Conservation (phyloP, 2,113 vertebrate genomes). For the Mirza zaza region DNA sequence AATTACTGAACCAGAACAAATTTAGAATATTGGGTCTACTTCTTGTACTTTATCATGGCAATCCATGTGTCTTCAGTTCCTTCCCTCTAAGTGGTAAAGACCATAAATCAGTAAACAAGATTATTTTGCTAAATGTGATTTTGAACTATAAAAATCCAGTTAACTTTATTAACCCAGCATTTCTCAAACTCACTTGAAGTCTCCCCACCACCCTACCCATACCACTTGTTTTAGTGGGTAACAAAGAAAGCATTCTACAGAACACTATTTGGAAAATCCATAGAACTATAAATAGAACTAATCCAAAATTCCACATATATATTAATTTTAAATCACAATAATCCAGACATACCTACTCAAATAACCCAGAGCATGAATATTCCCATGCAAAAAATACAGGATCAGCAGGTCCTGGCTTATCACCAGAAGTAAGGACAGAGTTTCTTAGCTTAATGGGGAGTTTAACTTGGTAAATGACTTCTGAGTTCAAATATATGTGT, state of each 20-base stretch:
- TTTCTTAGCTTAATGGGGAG: not conserved
- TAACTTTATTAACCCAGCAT: not conserved
- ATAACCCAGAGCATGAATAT: not conserved
- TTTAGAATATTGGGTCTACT: not conserved
- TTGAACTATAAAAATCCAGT: not conserved
- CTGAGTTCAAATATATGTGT: not conserved
- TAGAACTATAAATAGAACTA: not conserved
- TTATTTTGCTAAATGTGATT: slow-evolving; percentile 9
- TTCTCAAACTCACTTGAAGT: not conserved
- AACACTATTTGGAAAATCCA: not conserved
- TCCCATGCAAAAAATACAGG: not conserved
- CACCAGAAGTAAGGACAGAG: not conserved
- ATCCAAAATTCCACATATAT: not conserved
- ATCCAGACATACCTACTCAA: not conserved
- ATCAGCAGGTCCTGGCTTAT: not conserved
- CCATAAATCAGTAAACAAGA: not conserved
- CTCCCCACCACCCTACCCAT: not conserved
- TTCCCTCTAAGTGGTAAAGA: not conserved
- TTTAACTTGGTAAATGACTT: slow-evolving; percentile 27
- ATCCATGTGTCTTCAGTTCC: not conserved
- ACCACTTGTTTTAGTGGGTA: not conserved
- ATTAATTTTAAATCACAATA: not conserved
- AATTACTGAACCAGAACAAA: slow-evolving; percentile 19
- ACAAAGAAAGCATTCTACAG: not conserved
- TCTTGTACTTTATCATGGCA: not conserved